Conservation (phyloP, 2,113 vertebrate species). For the Sylvietta virens region DNA sequence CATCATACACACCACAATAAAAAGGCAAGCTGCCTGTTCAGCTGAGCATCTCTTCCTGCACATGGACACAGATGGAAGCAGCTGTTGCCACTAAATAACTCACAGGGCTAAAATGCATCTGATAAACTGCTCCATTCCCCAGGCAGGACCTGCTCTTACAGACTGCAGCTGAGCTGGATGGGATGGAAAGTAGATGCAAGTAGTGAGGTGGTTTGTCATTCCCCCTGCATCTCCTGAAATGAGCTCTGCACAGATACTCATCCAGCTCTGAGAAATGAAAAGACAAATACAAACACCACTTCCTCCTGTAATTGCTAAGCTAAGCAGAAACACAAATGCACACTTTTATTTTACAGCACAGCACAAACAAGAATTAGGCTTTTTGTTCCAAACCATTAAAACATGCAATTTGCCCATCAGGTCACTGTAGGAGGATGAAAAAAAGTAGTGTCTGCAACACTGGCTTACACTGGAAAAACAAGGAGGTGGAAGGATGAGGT, state of each 20-base stretch:
- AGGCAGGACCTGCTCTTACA: background rate
- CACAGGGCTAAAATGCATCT: background rate
- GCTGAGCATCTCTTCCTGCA: background rate
- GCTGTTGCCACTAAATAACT: background rate
- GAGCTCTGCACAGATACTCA: background rate
- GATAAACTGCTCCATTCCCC: background rate
- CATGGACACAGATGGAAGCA: background rate
- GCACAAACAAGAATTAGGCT: background rate
- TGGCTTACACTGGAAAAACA: background rate
- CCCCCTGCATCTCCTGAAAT: background rate
- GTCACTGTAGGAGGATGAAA: background rate
- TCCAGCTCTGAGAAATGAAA: background rate
- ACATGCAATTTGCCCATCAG: background rate
- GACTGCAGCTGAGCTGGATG: background rate
- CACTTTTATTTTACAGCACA: background rate
- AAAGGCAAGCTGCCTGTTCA: background rate
- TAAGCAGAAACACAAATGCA: background rate
- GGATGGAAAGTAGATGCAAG: background rate
- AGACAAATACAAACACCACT: background rate
- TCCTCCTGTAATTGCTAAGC: background rate
- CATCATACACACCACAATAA: background rate
- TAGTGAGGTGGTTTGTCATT: background rate
- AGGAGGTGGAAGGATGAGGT: constrained; percentile 21
- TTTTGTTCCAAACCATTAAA: background rate
- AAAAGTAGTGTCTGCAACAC: background rate